A percentile compares a stretch with the other conserved stretches of the same genome.
Conservation (phyloP, 2,113 vertebrate species). For the Guaruba guarouba region DNA sequence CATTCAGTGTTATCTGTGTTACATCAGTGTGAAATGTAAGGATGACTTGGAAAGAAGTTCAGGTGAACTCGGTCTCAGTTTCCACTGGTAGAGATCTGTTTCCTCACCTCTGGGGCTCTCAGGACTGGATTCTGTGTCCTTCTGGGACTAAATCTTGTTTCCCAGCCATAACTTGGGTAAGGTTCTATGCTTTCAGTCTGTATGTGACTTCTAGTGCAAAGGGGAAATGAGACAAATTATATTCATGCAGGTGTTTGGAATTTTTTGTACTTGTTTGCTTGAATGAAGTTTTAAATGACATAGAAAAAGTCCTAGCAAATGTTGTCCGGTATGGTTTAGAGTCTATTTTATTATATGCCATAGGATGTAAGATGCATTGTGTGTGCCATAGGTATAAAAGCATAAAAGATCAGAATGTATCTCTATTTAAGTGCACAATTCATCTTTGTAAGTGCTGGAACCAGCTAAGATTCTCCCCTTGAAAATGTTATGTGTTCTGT, state of each 20-base stretch:
- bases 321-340: background rate
- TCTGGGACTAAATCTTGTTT: background rate
- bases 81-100: background rate
- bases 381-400: background rate
- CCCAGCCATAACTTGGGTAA: background rate
- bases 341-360: background rate
- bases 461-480: background rate
- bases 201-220: background rate
- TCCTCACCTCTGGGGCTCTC: background rate
- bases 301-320: background rate
- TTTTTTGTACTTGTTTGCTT: background rate
- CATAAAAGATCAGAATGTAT: background rate
- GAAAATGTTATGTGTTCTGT: background rate
- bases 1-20: background rate
- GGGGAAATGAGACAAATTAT: background rate
- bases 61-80: background rate
- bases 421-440: background rate
- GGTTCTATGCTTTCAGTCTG: background rate
- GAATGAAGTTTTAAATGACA: background rate
- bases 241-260: accelerated
- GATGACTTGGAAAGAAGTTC: background rate
- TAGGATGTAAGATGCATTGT: background rate
- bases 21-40: background rate
- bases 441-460: background rate
- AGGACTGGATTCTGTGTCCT: background rate